Conservation (phyloP, 2,888 invertebrate species). For the Rhingia campestris region DNA sequence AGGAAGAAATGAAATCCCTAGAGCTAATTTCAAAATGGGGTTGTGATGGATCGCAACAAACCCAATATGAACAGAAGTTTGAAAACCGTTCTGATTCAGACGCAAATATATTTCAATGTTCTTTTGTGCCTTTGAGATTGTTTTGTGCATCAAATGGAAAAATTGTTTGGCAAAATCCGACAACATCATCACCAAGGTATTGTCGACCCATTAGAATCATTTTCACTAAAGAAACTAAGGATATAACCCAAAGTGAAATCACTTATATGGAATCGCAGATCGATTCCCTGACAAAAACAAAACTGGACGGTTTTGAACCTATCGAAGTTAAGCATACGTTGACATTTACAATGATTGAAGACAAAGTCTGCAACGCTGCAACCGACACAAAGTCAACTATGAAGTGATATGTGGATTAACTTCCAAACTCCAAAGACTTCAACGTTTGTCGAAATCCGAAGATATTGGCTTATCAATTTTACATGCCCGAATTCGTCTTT, state of each 20-base stretch:
- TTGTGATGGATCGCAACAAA: constrained; percentile 16
- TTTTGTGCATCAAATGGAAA: constrained; percentile 10
- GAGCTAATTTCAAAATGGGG: constrained; percentile 8
- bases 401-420: constrained; percentile 55
- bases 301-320: background rate
- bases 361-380: constrained; percentile 35
- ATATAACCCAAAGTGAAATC: constrained; percentile 6
- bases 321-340: background rate
- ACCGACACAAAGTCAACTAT: constrained; percentile 41
- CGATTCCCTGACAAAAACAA: constrained; percentile 6
- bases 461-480: background rate
- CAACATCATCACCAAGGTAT: constrained; percentile 1
- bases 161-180: constrained; percentile 17
- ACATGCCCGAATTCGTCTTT: constrained; percentile 74
- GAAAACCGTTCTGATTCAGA: constrained; percentile 7
- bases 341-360: background rate
- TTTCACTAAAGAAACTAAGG: constrained; percentile 17
- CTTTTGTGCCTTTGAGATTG: constrained; percentile 5
- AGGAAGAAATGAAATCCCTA: background rate
- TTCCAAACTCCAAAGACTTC: constrained; percentile 55
- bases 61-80: constrained; percentile 1
- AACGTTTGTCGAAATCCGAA: constrained; percentile 76
- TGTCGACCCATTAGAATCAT: constrained; percentile 17
- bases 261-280: constrained; percentile 8
- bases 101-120: constrained; percentile 5